Percentiles rank a stretch among this genome's conserved stretches.
These are phyloP conservation scores for Sebastes fasciatus DNA, from an alignment of 2,113 vertebrate genomes.

Conservation along the genomic window DNA sequence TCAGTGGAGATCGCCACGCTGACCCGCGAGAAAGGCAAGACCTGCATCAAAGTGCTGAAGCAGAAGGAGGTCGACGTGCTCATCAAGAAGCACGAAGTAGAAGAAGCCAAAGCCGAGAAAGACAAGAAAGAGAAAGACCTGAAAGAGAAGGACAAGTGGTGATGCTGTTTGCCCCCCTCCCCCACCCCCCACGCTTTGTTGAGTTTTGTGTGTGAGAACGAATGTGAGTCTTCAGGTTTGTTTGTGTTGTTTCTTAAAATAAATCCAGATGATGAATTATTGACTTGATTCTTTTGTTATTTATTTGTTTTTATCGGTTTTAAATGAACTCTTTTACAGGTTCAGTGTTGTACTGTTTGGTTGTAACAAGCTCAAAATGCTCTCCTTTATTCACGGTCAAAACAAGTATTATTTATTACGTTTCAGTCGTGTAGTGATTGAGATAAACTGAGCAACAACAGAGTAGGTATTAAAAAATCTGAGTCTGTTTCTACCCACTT, in stretches of 20 bases:
- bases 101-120: slow-evolving; percentile 93
- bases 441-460: not conserved
- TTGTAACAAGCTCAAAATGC: not conserved
- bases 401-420: not conserved
- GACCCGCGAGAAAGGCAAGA: slow-evolving; percentile 92
- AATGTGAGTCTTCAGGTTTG: slow-evolving; percentile 8
- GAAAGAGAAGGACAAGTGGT: slow-evolving; percentile 92
- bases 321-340: not conserved
- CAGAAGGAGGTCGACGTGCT: slow-evolving; percentile 93
- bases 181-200: no score
- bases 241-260: slow-evolving; percentile 48
- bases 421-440: not conserved
- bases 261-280: slow-evolving; percentile 22
- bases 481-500: not conserved
- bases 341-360: not conserved
- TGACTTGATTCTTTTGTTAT: not conserved
- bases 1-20: slow-evolving; percentile 94
- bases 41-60: slow-evolving; percentile 92
- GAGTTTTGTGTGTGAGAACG: not conserved
- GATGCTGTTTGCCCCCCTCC: not conserved
- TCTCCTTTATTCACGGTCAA: not conserved
- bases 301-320: not conserved
- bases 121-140: slow-evolving; percentile 96
- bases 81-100: slow-evolving; percentile 93
- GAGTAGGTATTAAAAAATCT: not conserved